Evolutionary conservation across 2,888 invertebrate genomes (phyloP).

Genomic region (Nemurella pictetii): DNA sequence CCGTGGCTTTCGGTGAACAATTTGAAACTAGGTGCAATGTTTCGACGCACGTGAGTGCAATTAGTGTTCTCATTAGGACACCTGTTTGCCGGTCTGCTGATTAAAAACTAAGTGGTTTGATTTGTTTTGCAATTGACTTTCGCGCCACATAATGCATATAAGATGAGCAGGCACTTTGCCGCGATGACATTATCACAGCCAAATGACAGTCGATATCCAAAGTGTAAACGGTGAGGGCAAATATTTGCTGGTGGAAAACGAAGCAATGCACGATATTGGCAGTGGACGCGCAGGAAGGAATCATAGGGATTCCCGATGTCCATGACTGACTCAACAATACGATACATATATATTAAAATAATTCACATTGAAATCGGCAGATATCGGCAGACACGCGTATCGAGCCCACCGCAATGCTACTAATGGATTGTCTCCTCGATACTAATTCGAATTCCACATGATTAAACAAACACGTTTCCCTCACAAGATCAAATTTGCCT

Average conservation of each 20-base stretch:
- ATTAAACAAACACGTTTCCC: neutral
- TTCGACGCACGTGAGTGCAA: neutral
- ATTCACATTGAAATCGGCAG: neutral
- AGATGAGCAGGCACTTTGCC: neutral
- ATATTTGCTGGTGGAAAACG: neutral
- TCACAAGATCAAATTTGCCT: conserved; percentile 1
- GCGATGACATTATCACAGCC: neutral
- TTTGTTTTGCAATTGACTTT: neutral
- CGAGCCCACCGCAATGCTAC: neutral
- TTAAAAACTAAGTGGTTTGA: neutral
- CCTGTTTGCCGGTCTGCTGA: neutral
- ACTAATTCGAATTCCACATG: neutral
- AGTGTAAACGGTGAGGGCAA: no score
- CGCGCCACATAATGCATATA: neutral
- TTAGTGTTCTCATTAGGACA: neutral
- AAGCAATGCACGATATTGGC: neutral
- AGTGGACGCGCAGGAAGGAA: no score
- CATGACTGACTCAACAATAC: neutral
- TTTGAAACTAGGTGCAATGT: neutral
- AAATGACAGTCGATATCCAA: neutral
- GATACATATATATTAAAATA: neutral
- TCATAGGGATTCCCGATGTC: no score
- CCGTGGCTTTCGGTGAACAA: neutral
- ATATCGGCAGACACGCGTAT: neutral
- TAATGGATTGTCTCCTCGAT: neutral